Evolutionary conservation across 2,113 vertebrate species (phyloP).

Genomic region (Oryzias melastigma): DNA sequence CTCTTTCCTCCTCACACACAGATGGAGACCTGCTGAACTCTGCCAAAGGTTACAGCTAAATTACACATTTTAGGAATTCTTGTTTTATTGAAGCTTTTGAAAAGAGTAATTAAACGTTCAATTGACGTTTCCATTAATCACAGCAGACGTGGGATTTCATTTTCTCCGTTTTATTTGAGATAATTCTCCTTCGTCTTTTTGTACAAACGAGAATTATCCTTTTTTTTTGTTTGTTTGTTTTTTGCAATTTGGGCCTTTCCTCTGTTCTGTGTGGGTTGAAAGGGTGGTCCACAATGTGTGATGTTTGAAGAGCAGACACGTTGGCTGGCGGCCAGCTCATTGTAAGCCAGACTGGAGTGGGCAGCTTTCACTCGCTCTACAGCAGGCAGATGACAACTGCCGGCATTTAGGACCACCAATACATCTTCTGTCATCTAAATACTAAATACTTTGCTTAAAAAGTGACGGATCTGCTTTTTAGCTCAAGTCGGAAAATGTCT

Average conservation of each 20-base stretch:
- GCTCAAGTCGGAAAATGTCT: conserved; percentile 3
- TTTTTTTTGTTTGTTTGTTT: conserved; percentile 8
- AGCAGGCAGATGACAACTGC: conserved; percentile 63
- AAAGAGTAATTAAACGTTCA: conserved; percentile 58
- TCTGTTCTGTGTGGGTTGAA: conserved; percentile 51
- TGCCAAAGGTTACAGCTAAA: conserved; percentile 86
- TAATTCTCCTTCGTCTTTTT: conserved; percentile 26
- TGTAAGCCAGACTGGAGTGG: conserved; percentile 71
- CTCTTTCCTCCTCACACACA: conserved; percentile 84
- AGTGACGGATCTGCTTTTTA: conserved; percentile 36
- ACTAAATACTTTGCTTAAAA: conserved; percentile 39
- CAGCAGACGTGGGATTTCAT: conserved; percentile 1
- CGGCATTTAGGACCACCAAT: conserved; percentile 50
- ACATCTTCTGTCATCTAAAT: conserved; percentile 40
- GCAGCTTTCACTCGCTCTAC: conserved; percentile 53
- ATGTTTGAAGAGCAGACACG: conserved; percentile 72
- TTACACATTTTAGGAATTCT: conserved; percentile 79
- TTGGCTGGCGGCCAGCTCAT: conserved; percentile 76
- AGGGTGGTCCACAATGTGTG: conserved; percentile 58
- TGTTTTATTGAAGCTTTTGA: conserved; percentile 59
- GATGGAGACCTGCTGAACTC: conserved; percentile 94
- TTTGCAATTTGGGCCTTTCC: conserved; percentile 21
- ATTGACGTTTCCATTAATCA: conserved; percentile 55
- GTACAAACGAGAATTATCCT: conserved; percentile 39
- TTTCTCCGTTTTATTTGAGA: conserved; percentile 4